These are phyloP conservation scores for Colinus virginianus DNA, from an alignment of 2,113 vertebrate genomes.

Conservation along the genomic window DNA sequence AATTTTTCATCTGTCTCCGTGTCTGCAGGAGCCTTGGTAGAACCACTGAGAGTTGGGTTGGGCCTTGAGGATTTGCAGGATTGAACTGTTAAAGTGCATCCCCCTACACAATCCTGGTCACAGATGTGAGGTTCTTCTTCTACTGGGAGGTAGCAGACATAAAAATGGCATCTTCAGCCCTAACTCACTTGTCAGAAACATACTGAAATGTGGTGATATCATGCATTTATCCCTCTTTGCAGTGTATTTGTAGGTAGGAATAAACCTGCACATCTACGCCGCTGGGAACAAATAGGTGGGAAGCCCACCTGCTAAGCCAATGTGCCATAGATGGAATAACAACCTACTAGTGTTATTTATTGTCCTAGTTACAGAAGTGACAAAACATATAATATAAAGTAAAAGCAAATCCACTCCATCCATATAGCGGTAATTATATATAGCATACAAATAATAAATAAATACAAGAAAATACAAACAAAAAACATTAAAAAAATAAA, in stretches of 20 bases:
- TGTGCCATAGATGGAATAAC: background rate
- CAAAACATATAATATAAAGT: background rate
- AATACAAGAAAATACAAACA: background rate
- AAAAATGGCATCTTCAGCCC: rapidly evolving
- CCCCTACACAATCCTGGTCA: background rate
- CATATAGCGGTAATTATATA: background rate
- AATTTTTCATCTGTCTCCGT: background rate
- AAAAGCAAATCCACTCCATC: background rate
- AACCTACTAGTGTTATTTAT: background rate
- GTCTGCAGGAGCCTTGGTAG: background rate
- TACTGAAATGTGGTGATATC: background rate
- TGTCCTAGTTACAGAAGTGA: background rate
- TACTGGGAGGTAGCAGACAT: background rate
- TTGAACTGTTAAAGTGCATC: background rate
- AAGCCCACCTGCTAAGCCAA: slow-evolving; percentile 31
- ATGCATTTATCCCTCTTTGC: background rate
- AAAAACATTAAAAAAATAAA: background rate
- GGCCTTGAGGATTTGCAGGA: background rate
- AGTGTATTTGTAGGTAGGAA: background rate
- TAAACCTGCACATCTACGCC: background rate
- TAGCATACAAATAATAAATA: background rate
- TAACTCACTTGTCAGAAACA: background rate
- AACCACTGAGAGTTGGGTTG: background rate
- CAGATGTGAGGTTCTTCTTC: background rate
- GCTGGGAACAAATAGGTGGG: slow-evolving; percentile 60